phyloP scores from a whole-genome alignment of 1,140 invertebrate species.

The Sycobia sp. region DNA sequence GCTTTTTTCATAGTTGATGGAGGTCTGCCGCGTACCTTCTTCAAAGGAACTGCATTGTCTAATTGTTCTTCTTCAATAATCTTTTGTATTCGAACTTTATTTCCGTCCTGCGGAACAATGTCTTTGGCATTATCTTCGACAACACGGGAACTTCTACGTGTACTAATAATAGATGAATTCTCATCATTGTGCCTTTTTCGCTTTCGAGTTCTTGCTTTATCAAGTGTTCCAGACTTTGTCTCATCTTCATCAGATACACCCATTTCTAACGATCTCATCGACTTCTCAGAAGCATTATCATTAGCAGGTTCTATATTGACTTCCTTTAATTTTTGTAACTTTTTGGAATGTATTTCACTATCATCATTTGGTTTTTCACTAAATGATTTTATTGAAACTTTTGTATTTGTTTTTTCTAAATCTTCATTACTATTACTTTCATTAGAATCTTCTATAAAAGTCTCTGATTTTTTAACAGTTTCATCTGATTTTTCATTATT shows the following conservation, averaged over 20 bases:
- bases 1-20: not conserved
- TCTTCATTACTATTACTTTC: not conserved
- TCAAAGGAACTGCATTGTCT: conserved; percentile 20
- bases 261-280: not conserved
- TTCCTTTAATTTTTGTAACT: not conserved
- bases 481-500: not conserved
- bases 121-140: conserved; percentile 18
- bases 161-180: not conserved
- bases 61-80: conserved; percentile 31
- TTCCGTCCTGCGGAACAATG: not conserved
- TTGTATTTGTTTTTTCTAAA: not conserved
- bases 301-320: not conserved
- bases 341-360: not conserved
- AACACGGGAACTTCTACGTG: not conserved
- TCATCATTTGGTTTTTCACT: not conserved
- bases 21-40: conserved; percentile 12
- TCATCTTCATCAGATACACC: conserved; percentile 23
- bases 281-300: conserved; percentile 10
- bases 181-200: conserved; percentile 23
- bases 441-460: not conserved
- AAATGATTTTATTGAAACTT: not conserved
- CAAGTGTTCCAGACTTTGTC: not conserved
- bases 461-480: not conserved
- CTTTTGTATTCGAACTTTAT: conserved; percentile 25
- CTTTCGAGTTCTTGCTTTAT: conserved; percentile 3